These are phyloP conservation scores for Phataginus tricuspis DNA, from an alignment of 2,797 vertebrate genomes.

Conservation along the genomic window DNA sequence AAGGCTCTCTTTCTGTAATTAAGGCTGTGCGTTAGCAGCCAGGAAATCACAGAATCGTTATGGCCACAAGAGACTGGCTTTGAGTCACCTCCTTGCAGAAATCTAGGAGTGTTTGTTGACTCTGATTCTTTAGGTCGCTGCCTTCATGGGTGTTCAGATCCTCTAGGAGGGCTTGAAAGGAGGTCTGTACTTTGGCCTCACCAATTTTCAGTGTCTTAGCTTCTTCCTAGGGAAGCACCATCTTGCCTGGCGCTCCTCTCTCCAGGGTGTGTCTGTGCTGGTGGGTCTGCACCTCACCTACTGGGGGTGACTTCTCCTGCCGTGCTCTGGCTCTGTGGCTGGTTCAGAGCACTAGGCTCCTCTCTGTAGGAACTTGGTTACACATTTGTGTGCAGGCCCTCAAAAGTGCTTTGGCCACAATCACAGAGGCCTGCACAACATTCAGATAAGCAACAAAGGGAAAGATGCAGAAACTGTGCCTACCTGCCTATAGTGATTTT, in stretches of 20 bases:
- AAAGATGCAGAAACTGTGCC: not conserved
- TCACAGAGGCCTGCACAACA: not conserved
- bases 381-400: not conserved
- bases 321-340: not conserved
- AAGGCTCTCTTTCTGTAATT: not conserved
- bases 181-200: not conserved
- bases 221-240: not conserved
- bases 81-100: not conserved
- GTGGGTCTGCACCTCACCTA: rapidly evolving
- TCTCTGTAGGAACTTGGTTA: not conserved
- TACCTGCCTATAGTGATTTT: not conserved
- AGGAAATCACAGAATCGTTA: not conserved
- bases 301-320: not conserved
- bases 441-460: not conserved
- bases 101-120: not conserved
- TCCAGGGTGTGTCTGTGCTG: not conserved
- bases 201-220: not conserved
- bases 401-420: not conserved
- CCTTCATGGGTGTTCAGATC: not conserved
- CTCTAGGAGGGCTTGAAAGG: not conserved
- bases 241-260: not conserved
- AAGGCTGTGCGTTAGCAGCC: not conserved
- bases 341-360: not conserved
- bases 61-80: not conserved
- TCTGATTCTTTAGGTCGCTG: not conserved